These are phyloP conservation scores for Colletes latitarsis DNA, from an alignment of 1,140 invertebrate species.

Conservation along the genomic window DNA sequence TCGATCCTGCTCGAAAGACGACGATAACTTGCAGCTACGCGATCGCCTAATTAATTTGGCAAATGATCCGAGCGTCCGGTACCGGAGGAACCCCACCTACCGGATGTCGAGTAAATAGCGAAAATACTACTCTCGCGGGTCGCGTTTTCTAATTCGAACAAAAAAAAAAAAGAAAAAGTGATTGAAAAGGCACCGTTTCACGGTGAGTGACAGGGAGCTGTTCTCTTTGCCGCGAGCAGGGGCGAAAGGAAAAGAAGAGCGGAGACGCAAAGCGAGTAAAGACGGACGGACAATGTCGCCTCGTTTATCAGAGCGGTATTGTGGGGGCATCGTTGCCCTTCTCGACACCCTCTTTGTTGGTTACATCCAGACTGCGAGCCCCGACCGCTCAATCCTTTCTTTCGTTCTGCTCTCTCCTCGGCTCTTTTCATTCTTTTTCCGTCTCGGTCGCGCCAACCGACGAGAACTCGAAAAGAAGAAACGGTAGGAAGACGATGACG, in stretches of 20 bases:
- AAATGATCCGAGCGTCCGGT: background rate
- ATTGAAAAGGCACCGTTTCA: slow-evolving; percentile 29
- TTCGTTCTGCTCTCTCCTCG: slow-evolving; percentile 69
- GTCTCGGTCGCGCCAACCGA: slow-evolving; percentile 56
- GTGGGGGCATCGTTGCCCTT: slow-evolving; percentile 73
- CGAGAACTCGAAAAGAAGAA: slow-evolving; percentile 33
- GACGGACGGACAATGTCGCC: slow-evolving; percentile 68
- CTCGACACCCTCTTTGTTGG: slow-evolving; percentile 79
- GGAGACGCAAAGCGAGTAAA: slow-evolving; percentile 14
- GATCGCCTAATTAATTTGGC: too few relatives aligned
- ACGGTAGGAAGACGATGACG: background rate
- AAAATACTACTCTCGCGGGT: slow-evolving; percentile 34
- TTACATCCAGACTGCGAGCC: slow-evolving; percentile 72
- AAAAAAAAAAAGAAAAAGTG: background rate
- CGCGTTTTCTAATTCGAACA: slow-evolving; percentile 50
- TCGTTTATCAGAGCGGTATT: slow-evolving; percentile 73
- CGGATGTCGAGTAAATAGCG: background rate
- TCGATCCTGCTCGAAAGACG: background rate
- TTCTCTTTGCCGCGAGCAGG: slow-evolving; percentile 31
- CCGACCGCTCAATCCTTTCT: slow-evolving; percentile 80
- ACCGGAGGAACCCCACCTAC: background rate
- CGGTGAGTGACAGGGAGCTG: slow-evolving; percentile 50
- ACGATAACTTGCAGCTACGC: too few relatives aligned
- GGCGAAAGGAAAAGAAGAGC: slow-evolving; percentile 43
- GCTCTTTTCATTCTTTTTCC: slow-evolving; percentile 75